Conservation (phyloP, 1,140 invertebrate species). For the Varroa destructor region DNA sequence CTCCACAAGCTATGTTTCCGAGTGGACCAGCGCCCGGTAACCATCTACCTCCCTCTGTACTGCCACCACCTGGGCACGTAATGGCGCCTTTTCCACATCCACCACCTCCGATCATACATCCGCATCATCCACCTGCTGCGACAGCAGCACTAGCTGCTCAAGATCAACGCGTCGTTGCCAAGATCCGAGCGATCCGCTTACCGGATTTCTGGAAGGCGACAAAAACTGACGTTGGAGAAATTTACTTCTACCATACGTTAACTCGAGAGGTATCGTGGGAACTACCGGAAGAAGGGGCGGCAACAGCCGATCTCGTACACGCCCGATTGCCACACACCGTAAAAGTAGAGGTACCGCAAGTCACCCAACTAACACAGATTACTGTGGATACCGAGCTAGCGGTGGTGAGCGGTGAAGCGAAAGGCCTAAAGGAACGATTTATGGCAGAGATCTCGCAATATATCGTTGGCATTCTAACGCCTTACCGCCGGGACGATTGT, state of each 20-base stretch:
- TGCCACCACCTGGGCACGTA: slow-evolving; percentile 14
- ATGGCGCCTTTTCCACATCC: slow-evolving; percentile 34
- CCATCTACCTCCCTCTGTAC: slow-evolving; percentile 10
- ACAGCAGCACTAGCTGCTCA: no score
- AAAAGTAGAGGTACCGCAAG: slow-evolving; percentile 21
- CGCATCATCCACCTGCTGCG: no score
- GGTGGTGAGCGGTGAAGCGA: slow-evolving; percentile 39
- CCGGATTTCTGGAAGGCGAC: slow-evolving; percentile 75
- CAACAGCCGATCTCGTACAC: slow-evolving; percentile 35
- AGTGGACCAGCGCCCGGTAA: slow-evolving; percentile 32
- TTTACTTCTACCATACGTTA: slow-evolving; percentile 77
- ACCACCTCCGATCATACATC: slow-evolving; percentile 36
- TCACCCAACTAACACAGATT: slow-evolving; percentile 10
- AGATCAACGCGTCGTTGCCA: not conserved
- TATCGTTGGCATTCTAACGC: slow-evolving; percentile 77
- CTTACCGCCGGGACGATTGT: slow-evolving; percentile 70
- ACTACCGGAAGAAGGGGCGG: slow-evolving; percentile 41
- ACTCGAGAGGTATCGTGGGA: slow-evolving; percentile 46
- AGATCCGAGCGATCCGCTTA: slow-evolving; percentile 45
- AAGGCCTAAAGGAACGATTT: slow-evolving; percentile 69
- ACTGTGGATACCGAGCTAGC: slow-evolving; percentile 2
- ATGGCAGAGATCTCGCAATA: slow-evolving; percentile 70
- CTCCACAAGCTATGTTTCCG: slow-evolving; percentile 46
- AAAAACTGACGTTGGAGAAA: slow-evolving; percentile 58
- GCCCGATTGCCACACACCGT: slow-evolving; percentile 10